Evolutionary conservation across 2,113 vertebrate genomes (phyloP), one percentile per base, ranked within the genome.

Genomic region (Paraplagusia blochii): DNA sequence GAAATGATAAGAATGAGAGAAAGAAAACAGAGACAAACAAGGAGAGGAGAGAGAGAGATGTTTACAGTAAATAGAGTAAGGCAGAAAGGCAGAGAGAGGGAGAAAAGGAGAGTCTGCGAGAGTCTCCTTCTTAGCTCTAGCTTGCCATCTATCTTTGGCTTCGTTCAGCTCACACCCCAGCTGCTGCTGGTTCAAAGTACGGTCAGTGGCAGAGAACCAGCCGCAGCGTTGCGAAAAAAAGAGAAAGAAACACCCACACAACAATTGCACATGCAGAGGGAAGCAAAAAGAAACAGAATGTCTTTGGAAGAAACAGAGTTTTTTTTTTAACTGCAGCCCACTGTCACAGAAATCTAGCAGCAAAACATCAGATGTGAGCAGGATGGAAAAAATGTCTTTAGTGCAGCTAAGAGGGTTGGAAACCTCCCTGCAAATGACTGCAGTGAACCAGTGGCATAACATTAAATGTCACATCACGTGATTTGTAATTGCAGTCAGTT

Each of bases 111-210:
- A 62, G 43, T 63, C 44, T 62, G 47, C 42, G 61, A 64, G 38
- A 69, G 49, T 64, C 29, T 44, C 40, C 39, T 51, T 72, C 48
- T 47, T 46, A 57, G 66, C 62, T 72, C 43, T 49, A 59, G 58
- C 71, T 49, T 60, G 55, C 69, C 72, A 81, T 88, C 76, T 90
- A 84, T 87, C 84, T 86, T 88, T 88, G 88, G 87, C 85, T 69
- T 66, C 56, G 64, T 80, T 82, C 74, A 73, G 64, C 81, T 82
- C 74, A 73, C 64, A 69, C 71, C 83, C 83, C 86, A 89, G 87
- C 88, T 89, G 90, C 87, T 88, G 87, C 57, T 88, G 80, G 90
- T 90, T 92, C 88, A 90, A 83, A 89, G 90, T 81, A 92, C 90
- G 87, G 90, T 92, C 90, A 91, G 48, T 90, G 90, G 90, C 89